A percentile compares a stretch with the other conserved stretches of the same genome.
Conservation (phyloP, 2,888 invertebrate species). For the Allacma fusca region DNA sequence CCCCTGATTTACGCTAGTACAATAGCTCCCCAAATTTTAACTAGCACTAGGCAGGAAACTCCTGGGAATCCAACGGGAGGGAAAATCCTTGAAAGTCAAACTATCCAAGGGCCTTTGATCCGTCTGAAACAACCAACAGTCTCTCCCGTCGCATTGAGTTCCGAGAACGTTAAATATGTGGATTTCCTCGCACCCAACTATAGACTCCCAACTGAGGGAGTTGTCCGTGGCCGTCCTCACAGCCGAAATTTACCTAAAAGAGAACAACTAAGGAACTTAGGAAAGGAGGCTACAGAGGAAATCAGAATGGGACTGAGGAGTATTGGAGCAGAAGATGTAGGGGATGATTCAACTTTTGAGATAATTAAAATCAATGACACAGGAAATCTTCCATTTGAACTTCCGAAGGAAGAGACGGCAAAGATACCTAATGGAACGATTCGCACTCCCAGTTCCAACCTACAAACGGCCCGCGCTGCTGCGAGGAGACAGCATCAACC, state of each 20-base stretch:
- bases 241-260: constrained; percentile 58
- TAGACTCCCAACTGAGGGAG: neutral
- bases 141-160: constrained; percentile 21
- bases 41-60: neutral
- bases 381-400: constrained; percentile 34
- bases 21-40: constrained; percentile 44
- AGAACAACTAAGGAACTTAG: constrained; percentile 42
- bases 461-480: too few relatives aligned
- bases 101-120: constrained; percentile 26
- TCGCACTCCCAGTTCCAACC: neutral
- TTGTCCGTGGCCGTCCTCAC: constrained; percentile 47
- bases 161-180: constrained; percentile 49
- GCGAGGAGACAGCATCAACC: neutral
- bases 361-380: constrained; percentile 44
- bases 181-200: constrained; percentile 49
- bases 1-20: constrained; percentile 51
- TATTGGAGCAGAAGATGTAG: constrained; percentile 35
- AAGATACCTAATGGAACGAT: neutral
- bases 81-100: constrained; percentile 35
- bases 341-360: constrained; percentile 42
- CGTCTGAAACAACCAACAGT: constrained; percentile 36
- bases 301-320: constrained; percentile 46
- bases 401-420: constrained; percentile 20
- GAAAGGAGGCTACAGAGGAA: constrained; percentile 21
- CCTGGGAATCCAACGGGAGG: constrained; percentile 25